Evolutionary conservation across 2,797 vertebrate genomes (phyloP).

Genomic region (Lacerta agilis): DNA sequence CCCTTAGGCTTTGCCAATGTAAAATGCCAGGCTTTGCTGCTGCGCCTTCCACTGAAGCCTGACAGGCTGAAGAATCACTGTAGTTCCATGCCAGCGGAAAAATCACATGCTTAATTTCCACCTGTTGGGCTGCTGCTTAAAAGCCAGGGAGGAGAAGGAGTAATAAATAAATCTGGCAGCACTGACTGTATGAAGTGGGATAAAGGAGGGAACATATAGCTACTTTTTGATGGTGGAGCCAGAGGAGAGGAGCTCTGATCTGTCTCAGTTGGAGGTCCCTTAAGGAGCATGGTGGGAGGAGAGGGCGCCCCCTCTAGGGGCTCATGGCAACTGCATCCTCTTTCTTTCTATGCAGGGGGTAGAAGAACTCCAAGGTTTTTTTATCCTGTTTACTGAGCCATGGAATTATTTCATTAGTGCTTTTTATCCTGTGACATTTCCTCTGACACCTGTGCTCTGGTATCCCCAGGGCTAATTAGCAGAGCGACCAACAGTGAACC

Average conservation of each 20-base stretch:
- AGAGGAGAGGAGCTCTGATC: neutral
- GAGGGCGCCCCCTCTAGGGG: neutral
- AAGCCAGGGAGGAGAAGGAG: neutral
- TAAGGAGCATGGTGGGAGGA: neutral
- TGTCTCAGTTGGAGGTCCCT: neutral
- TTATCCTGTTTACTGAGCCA: neutral
- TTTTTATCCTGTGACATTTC: constrained; percentile 54
- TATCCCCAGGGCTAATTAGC: constrained; percentile 20
- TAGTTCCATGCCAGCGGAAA: neutral
- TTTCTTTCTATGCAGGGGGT: neutral
- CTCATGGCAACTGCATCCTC: neutral
- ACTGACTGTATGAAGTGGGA: neutral
- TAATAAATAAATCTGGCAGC: neutral
- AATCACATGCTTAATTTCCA: neutral
- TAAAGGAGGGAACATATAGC: neutral
- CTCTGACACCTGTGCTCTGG: constrained; percentile 25
- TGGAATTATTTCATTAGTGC: constrained; percentile 37
- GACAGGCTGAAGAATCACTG: neutral
- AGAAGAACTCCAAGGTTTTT: neutral
- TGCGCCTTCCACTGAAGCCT: neutral
- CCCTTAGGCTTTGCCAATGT: neutral
- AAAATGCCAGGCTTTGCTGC: neutral
- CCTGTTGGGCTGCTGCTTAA: neutral
- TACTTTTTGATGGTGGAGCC: neutral
- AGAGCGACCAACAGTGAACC: neutral